Percentiles rank a stretch among this genome's conserved stretches.
Conservation (phyloP, 2,888 invertebrate species). For the Lydus trimaculatus region DNA sequence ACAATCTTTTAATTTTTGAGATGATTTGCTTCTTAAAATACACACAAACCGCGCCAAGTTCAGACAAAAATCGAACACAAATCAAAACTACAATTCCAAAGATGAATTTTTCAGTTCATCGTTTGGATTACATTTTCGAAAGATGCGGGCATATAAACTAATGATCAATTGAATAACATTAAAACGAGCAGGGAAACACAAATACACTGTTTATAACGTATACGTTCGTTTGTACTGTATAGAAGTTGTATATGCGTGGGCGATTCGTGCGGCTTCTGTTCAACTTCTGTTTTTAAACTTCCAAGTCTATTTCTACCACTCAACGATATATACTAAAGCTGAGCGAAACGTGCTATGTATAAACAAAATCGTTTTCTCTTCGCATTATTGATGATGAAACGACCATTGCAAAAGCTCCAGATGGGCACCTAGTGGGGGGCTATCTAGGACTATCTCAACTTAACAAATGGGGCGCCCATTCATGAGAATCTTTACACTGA, state of each 20-base stretch:
- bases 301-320: slow-evolving; percentile 32
- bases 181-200: background rate
- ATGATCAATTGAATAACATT: slow-evolving; percentile 20
- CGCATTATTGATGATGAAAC: background rate
- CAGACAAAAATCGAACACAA: background rate
- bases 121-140: slow-evolving; percentile 30
- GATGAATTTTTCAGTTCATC: slow-evolving; percentile 15
- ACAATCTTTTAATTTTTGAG: background rate
- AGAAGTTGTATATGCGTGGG: slow-evolving; percentile 21
- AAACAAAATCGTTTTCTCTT: background rate
- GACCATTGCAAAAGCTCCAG: slow-evolving; percentile 6
- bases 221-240: background rate
- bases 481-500: background rate
- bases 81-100: slow-evolving; percentile 19
- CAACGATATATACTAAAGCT: background rate
- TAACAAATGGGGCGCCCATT: background rate
- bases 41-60: slow-evolving; percentile 5
- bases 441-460: background rate
- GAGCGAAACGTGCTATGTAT: slow-evolving; percentile 8
- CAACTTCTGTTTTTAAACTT: slow-evolving; percentile 30
- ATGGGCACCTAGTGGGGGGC: slow-evolving; percentile 1
- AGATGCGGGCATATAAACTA: slow-evolving; percentile 30
- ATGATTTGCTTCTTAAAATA: slow-evolving; percentile 2
- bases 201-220: slow-evolving; percentile 6
- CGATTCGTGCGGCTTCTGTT: slow-evolving; percentile 29